These are phyloP conservation scores for Arnoldichthys spilopterus DNA, from an alignment of 2,797 vertebrate genomes.

Conservation along the genomic window DNA sequence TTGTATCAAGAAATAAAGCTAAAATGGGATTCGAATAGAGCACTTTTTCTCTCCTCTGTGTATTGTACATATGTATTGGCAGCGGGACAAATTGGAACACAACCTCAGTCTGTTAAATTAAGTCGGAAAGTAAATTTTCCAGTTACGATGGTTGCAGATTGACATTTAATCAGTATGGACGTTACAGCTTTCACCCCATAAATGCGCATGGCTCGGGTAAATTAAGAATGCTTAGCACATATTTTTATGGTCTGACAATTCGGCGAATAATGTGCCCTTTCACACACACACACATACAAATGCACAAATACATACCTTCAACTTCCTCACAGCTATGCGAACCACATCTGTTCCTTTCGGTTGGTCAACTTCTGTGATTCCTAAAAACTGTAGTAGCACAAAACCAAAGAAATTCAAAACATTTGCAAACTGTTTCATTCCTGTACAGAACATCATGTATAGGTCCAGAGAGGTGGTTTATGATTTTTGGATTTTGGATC, in stretches of 20 bases:
- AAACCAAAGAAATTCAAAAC: neutral
- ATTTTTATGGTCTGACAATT: conserved; percentile 13
- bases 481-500: too few relatives aligned
- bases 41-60: neutral
- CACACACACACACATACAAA: neutral
- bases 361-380: conserved; percentile 87
- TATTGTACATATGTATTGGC: neutral
- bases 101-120: neutral
- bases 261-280: neutral
- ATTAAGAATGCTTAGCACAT: conserved; percentile 4
- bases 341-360: conserved; percentile 89
- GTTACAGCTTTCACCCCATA: conserved; percentile 14
- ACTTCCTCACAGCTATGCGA: conserved; percentile 85
- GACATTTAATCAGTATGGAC: conserved; percentile 32
- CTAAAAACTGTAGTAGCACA: conserved; percentile 78
- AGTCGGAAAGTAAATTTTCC: conserved; percentile 12
- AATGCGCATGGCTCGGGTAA: conserved; percentile 1
- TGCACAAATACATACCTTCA: conserved; percentile 79
- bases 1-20: neutral
- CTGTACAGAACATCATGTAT: neutral
- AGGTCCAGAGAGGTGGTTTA: too few relatives aligned
- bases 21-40: too few relatives aligned
- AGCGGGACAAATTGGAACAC: neutral
- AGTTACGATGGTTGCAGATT: conserved; percentile 30
- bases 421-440: neutral